Conservation (phyloP, 2,888 invertebrate species). For the Erpobdella octoculata region DNA sequence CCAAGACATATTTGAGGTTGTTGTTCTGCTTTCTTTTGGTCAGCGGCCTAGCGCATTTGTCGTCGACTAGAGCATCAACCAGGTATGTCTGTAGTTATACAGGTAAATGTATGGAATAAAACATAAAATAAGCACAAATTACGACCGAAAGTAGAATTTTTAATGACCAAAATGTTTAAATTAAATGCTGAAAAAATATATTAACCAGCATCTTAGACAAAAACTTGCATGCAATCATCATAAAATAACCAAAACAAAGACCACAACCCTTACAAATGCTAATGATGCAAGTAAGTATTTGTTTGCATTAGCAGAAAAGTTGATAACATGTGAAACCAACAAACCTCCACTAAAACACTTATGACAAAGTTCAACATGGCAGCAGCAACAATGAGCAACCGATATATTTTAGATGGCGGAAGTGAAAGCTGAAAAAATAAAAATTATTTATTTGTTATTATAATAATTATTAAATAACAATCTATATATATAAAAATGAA, state of each 20-base stretch:
- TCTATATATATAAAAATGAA: too few species aligned
- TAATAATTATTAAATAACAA: too few species aligned
- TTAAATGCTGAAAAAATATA: not conserved
- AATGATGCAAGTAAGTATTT: too few species aligned
- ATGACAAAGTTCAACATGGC: constrained; percentile 54
- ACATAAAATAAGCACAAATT: not conserved
- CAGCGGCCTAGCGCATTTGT: constrained; percentile 7
- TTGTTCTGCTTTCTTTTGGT: not conserved
- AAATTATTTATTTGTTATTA: too few species aligned
- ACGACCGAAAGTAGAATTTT: not conserved
- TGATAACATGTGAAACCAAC: constrained; percentile 15
- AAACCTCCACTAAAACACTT: constrained; percentile 55
- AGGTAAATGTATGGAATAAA: not conserved
- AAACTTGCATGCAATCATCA: too few species aligned
- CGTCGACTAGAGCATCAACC: constrained; percentile 14
- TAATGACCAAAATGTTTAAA: not conserved
- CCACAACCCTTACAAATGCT: too few species aligned
- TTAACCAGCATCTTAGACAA: too few species aligned
- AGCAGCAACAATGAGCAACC: constrained; percentile 58
- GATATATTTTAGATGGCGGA: constrained; percentile 54
- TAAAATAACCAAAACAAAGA: too few species aligned
- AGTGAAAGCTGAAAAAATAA: constrained; percentile 45
- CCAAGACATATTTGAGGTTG: constrained; percentile 52
- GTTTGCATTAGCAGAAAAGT: too few species aligned
- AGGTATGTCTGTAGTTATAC: not conserved